Conservation (phyloP, 2,113 vertebrate genomes). For the Bubalus kerabau region DNA sequence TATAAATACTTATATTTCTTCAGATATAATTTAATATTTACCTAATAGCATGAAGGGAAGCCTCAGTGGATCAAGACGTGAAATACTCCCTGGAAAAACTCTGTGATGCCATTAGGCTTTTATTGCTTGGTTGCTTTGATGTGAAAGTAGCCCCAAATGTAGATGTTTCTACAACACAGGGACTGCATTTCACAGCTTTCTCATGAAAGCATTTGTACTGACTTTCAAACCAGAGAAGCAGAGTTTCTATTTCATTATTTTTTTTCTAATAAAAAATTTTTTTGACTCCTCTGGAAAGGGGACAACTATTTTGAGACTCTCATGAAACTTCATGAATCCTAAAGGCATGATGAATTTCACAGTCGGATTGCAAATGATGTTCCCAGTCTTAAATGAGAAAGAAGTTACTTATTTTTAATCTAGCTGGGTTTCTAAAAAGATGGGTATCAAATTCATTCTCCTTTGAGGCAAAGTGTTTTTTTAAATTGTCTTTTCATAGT, state of each 20-base stretch:
- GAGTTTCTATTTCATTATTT: background rate
- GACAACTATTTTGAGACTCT: background rate
- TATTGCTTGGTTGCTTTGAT: background rate
- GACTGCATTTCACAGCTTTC: background rate
- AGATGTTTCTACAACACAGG: background rate
- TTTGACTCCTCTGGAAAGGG: background rate
- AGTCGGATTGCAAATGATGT: background rate
- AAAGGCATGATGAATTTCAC: background rate
- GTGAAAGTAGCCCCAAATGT: background rate
- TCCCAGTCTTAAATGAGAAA: background rate
- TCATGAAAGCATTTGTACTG: background rate
- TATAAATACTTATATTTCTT: background rate
- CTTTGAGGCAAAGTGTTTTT: background rate
- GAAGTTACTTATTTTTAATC: background rate
- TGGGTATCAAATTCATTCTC: background rate
- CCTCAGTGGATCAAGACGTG: background rate
- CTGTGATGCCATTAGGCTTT: background rate
- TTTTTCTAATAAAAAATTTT: background rate
- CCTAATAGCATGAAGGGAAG: background rate
- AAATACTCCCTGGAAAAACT: background rate
- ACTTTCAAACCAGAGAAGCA: background rate
- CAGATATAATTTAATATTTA: background rate
- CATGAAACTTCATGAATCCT: background rate
- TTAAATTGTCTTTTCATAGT: background rate
- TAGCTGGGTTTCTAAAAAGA: background rate